Evolutionary conservation across 2,797 vertebrate genomes (phyloP).

Genomic region (Taenioides sp.): DNA sequence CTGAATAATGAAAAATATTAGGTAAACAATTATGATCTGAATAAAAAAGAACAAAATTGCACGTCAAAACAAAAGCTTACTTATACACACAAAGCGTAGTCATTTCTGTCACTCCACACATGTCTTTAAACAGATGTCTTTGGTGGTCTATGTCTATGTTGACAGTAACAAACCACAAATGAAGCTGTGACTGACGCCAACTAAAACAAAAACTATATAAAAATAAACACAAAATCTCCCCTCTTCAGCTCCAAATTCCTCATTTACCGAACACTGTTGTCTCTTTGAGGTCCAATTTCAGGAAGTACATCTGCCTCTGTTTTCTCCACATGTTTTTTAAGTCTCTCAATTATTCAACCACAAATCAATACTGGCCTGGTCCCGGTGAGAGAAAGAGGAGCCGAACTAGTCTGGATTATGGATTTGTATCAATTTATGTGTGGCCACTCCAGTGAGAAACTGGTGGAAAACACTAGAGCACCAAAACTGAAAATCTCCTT

Average conservation of each 20-base stretch:
- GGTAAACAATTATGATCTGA: too few species aligned
- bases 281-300: conserved; percentile 58
- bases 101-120: neutral
- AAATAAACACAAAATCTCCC: neutral
- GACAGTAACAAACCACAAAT: neutral
- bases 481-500: conserved; percentile 45
- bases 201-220: neutral
- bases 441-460: conserved; percentile 68
- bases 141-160: neutral
- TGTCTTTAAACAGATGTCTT: too few species aligned
- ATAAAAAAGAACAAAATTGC: too few species aligned
- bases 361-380: conserved; percentile 74
- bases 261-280: conserved; percentile 38
- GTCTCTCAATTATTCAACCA: conserved; percentile 79
- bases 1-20: too few species aligned
- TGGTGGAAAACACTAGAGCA: conserved; percentile 65
- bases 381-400: conserved; percentile 62
- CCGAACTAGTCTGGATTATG: conserved; percentile 72
- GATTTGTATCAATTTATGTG: conserved; percentile 78
- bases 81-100: neutral
- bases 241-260: conserved; percentile 17
- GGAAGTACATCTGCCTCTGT: conserved; percentile 66
- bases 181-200: conserved; percentile 1
- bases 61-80: too few species aligned
- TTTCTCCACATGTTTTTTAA: conserved; percentile 71